phyloP scores from a whole-genome alignment of 2,113 vertebrate genomes.

The Triplophysa rosa region DNA sequence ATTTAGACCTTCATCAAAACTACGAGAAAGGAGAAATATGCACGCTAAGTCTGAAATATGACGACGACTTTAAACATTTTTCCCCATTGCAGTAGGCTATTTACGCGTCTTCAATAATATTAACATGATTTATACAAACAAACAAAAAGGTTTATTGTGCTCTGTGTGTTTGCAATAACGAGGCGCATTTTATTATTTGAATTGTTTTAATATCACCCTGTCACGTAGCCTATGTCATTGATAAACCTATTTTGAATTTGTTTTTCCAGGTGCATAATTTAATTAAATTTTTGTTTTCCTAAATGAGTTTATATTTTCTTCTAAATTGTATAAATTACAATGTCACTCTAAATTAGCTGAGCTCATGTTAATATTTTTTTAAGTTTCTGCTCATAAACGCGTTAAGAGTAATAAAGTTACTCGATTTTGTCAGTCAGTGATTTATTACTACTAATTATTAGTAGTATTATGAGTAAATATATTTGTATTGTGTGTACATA shows the following conservation, averaged over 20 bases:
- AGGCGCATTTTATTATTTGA: background rate
- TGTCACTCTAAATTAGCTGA: background rate
- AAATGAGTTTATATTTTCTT: background rate
- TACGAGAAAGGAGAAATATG: conserved; percentile 52
- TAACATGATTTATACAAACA: background rate
- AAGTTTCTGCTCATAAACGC: background rate
- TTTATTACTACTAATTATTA: background rate
- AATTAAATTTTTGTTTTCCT: background rate
- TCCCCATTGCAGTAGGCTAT: background rate
- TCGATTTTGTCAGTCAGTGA: too few relatives aligned
- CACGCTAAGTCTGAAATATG: conserved; percentile 51
- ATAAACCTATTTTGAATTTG: too few relatives aligned
- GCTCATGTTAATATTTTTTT: background rate
- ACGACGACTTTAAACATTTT: background rate
- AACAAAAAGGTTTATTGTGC: background rate
- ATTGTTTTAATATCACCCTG: too few relatives aligned
- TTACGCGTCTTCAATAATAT: background rate
- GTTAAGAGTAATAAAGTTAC: background rate
- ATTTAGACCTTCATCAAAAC: conserved; percentile 62
- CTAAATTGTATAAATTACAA: background rate
- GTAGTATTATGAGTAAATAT: background rate
- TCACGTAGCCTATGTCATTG: too few relatives aligned
- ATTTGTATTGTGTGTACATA: too few relatives aligned
- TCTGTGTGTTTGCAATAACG: background rate
- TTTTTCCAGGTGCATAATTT: too few relatives aligned